Evolutionary conservation across 1,140 invertebrate genomes (phyloP), one percentile per base, ranked within the genome.

Genomic region (Xylocopa sonorina): DNA sequence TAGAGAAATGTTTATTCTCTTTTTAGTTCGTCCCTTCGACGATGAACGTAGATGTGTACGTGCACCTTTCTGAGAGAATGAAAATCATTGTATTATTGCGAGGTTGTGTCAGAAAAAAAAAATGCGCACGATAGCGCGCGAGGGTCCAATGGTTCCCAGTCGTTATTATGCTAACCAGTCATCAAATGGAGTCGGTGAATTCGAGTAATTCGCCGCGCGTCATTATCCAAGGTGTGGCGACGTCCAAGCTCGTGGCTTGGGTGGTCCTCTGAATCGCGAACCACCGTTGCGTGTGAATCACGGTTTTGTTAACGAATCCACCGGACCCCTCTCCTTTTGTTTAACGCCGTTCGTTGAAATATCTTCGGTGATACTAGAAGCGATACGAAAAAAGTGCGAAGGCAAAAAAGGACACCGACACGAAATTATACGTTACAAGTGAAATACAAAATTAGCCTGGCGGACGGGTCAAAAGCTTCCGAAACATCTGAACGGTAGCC

Each of bases 171-270:
- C 80, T 76, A 84, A 85, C 87, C 87, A 75, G 82, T 84, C 84
- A 88, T 88, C 86, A 86, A 68, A 50, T 72, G 74, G 74, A 85
- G 84, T 90, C 84, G 86, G 84, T 78, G 78, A 87, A 83, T 82
- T 77, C 80, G 78, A 58, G 72, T 82, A 87, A 90, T 90, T 90
- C 88, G 89, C 75, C 55, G 68, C 84, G 90, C 85, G 81, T 84
- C 87, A 90, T 90, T 88, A 90, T 90, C 74, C 87, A 86, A 91
- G 90, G 90, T 91, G 90, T 90, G 90, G 89, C 89, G 83, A 80
- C 75, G 81, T 80, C 81, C 80, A 74, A 64, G 58, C 53, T 81
- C 58, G 48, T 76, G 66, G n/a, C 57, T 87, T 91, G 90, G 90
- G 90, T 91, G 90, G 90, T 90, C 89, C 83, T 57, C 43, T 64